phyloP scores from a whole-genome alignment of 2,888 invertebrate species.

The Caenorhabditis zanzibari region DNA sequence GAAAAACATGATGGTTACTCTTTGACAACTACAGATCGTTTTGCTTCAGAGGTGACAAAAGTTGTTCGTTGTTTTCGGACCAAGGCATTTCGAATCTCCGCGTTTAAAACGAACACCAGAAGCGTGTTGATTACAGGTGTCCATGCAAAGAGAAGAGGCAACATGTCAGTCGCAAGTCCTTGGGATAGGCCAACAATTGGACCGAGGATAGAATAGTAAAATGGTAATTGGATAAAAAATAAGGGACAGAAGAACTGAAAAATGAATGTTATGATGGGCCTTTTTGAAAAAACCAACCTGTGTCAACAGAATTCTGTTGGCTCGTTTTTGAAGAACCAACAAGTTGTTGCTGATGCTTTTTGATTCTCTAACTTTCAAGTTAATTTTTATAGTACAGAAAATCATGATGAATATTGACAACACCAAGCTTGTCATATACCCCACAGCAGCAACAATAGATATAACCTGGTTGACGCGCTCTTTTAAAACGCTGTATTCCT shows the following conservation, averaged over 20 bases:
- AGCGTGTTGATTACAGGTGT: conserved; percentile 4
- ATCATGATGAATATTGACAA: conserved; percentile 20
- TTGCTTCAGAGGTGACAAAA: conserved; percentile 1
- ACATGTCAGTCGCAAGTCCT: conserved; percentile 4
- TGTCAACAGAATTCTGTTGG: background rate
- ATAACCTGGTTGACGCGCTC: background rate
- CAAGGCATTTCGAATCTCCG: conserved; percentile 44
- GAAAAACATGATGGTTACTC: too few relatives aligned
- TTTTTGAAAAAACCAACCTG: too few relatives aligned
- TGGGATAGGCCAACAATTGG: conserved; percentile 1
- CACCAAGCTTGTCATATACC: background rate
- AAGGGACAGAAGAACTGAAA: conserved; percentile 20
- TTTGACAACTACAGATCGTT: too few relatives aligned
- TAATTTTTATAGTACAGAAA: conserved; percentile 17
- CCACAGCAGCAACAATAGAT: conserved; percentile 19
- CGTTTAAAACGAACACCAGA: conserved; percentile 14
- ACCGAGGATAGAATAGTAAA: conserved; percentile 16
- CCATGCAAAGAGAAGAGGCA: conserved; percentile 14
- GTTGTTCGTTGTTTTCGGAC: background rate
- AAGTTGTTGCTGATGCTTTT: background rate
- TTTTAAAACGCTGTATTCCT: background rate
- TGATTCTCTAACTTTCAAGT: conserved; percentile 36
- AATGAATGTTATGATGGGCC: too few relatives aligned
- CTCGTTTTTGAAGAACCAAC: background rate
- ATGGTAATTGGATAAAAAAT: conserved; percentile 15